Evolutionary conservation across 2,113 vertebrate species (phyloP), one percentile per base, ranked within the genome.

Genomic region (Leptosomus discolor): DNA sequence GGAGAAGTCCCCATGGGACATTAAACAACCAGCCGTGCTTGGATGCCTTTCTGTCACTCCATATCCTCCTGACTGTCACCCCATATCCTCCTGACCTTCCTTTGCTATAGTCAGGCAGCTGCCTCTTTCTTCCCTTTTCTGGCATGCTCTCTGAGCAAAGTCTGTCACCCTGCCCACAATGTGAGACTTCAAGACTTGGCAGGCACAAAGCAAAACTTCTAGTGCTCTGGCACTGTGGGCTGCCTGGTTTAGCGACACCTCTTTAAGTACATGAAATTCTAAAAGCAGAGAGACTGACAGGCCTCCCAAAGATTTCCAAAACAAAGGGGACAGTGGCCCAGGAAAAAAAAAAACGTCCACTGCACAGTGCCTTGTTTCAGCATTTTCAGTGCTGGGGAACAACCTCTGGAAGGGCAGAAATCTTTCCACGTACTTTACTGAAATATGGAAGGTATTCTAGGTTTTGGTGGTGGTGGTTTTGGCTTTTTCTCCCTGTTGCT

Each of bases 11-110:
- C 24, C 26, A 14, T 0, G 2, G 58, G 18, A 69, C 46, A 45
- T n/a, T 19, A 30, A 65, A 61, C 6, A 65, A 50, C 18, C 26
- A 81, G 37, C 13, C 0, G 0, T 43, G 15, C 39, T 32, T 37
- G 39, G 56, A 37, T 56, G 12, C 26, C 20, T 46, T 73, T 75
- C 85, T 85, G 65, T 36, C 77, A 43, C 37, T 50, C n/a, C 27
- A 8, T 22, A 60, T n/a, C 45, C 64, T 71, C 36, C 48, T 2
- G 4, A 16, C 50, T 64, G 58, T 51, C 81, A 92, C 41, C 57
- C 43, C 46, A 24, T 21, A 24, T 76, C 41, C 71, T 92, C 50
- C 84, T 63, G 73, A 81, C 51, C 77, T 78, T 75, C 64, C 61
- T 84, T 46, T 34, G 56, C 56, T 73, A 0, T 3, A 86, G 37